Conservation (phyloP, 2,113 vertebrate species). For the Emydura subglobosa region DNA sequence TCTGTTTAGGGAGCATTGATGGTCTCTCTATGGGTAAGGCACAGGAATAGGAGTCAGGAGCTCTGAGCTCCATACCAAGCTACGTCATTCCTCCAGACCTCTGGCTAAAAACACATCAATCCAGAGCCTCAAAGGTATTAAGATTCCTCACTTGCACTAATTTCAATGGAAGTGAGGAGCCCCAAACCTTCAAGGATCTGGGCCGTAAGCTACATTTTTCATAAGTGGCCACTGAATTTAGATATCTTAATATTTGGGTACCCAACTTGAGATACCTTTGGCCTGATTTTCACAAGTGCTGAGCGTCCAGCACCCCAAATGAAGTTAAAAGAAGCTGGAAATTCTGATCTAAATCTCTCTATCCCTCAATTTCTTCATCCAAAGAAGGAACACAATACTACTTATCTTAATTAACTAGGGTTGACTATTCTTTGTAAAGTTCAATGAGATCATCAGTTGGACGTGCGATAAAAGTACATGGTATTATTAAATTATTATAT, state of each 20-base stretch:
- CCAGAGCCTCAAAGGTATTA: not conserved
- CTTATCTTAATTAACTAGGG: not conserved
- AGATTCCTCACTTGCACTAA: no score
- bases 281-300: not conserved
- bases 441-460: conserved; percentile 14
- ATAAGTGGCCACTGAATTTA: not conserved
- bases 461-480: not conserved
- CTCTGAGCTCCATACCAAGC: not conserved
- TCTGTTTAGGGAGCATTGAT: not conserved
- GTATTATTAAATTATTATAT: conserved; percentile 34
- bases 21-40: not conserved
- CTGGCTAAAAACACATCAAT: not conserved
- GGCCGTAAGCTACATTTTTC: not conserved
- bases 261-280: conserved; percentile 20
- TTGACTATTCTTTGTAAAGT: conserved; percentile 31
- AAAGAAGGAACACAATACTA: not conserved
- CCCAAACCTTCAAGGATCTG: not conserved
- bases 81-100: not conserved
- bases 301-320: not conserved
- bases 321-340: not conserved
- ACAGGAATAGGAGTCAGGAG: not conserved
- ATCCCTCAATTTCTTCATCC: not conserved
- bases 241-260: conserved; percentile 29
- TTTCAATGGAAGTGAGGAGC: not conserved
- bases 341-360: not conserved